Conservation (phyloP, 2,888 invertebrate species). For the Ceriagrion tenellum region DNA sequence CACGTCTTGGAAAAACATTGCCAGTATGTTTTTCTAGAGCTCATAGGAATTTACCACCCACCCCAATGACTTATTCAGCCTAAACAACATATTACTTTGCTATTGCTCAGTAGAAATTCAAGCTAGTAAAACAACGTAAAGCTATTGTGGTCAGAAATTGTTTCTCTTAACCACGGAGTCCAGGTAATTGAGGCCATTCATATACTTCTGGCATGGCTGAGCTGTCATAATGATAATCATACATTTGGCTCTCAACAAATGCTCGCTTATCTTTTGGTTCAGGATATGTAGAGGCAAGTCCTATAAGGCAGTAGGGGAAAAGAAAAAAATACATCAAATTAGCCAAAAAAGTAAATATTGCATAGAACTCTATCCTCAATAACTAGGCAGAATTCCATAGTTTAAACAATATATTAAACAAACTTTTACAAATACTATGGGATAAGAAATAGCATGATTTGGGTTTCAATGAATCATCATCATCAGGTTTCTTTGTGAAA, state of each 20-base stretch:
- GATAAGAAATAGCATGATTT: too few species aligned
- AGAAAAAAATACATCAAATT: too few species aligned
- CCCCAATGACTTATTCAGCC: not conserved
- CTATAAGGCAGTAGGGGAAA: conserved; percentile 78
- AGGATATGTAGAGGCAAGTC: conserved; percentile 88
- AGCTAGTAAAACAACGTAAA: not conserved
- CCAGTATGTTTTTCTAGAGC: not conserved
- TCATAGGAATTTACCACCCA: not conserved
- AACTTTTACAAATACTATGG: too few species aligned
- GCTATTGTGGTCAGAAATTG: not conserved
- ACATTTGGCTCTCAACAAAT: conserved; percentile 90
- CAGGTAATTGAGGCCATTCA: conserved; percentile 79
- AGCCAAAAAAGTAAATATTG: too few species aligned
- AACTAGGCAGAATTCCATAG: too few species aligned
- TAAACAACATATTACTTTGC: not conserved
- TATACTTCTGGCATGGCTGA: conserved; percentile 86
- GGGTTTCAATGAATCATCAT: too few species aligned
- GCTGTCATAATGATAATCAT: conserved; percentile 84
- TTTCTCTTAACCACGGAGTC: conserved; percentile 45
- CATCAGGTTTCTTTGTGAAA: too few species aligned
- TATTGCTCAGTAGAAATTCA: not conserved
- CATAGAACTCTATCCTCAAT: too few species aligned
- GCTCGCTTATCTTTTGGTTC: conserved; percentile 86
- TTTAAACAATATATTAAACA: too few species aligned
- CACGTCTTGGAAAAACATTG: not conserved